phyloP scores from a whole-genome alignment of 1,140 invertebrate genomes.

The Dufourea novaeangliae region DNA sequence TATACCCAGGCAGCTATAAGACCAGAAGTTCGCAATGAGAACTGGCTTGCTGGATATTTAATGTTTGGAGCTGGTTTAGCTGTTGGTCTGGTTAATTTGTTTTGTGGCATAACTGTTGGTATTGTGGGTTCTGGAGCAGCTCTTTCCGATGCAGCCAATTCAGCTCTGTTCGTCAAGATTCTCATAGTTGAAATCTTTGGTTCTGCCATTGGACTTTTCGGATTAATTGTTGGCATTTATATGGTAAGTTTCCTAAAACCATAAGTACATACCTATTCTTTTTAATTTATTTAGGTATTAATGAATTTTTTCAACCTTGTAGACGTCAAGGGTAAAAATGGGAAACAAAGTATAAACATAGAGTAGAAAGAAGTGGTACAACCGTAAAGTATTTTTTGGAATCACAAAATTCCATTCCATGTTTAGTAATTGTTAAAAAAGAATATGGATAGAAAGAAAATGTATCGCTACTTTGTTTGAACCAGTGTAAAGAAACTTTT shows the following conservation, averaged over 20 bases:
- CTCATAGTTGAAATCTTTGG: conserved; percentile 99
- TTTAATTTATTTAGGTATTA: not conserved
- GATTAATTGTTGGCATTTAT: conserved; percentile 98
- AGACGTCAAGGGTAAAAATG: conserved; percentile 85
- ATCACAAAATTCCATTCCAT: conserved; percentile 54
- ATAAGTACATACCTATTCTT: not conserved
- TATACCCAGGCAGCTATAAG: conserved; percentile 56
- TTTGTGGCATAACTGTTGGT: conserved; percentile 97
- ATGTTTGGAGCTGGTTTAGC: conserved; percentile 98
- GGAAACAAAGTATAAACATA: conserved; percentile 78
- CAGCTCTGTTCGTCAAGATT: conserved; percentile 97
- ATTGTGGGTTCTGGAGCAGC: conserved; percentile 98
- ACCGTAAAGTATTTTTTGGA: conserved; percentile 28
- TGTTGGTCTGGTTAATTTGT: conserved; percentile 96
- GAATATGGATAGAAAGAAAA: not conserved
- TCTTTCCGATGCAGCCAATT: conserved; percentile 96
- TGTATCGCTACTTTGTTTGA: not conserved
- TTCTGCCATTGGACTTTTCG: conserved; percentile 98
- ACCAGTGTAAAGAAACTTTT: not conserved
- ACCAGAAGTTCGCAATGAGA: conserved; percentile 78
- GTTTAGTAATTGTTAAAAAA: conserved; percentile 36
- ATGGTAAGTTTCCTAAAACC: conserved; percentile 82
- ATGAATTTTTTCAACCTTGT: conserved; percentile 48
- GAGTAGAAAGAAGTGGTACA: conserved; percentile 7
- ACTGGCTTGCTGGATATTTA: conserved; percentile 92